phyloP scores from a whole-genome alignment of 2,113 vertebrate genomes.

The Gambusia affinis region DNA sequence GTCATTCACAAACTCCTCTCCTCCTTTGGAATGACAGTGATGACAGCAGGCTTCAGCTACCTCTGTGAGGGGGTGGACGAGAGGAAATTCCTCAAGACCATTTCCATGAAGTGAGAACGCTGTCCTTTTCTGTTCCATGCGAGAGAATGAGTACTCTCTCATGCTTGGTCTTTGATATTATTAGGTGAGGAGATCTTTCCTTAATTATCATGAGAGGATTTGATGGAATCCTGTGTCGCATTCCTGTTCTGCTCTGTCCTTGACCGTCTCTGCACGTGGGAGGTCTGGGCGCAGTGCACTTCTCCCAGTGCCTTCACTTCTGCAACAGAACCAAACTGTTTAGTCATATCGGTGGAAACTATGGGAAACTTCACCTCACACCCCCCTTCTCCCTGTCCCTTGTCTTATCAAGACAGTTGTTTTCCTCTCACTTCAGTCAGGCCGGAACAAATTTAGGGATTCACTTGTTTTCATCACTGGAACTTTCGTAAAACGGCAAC shows the following conservation, averaged over 20 bases:
- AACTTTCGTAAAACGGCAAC: background rate
- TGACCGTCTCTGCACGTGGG: constrained; percentile 54
- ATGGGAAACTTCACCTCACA: constrained; percentile 40
- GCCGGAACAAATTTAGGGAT: constrained; percentile 6
- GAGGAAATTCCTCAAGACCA: constrained; percentile 26
- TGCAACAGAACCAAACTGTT: constrained; percentile 37
- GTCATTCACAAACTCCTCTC: constrained; percentile 69
- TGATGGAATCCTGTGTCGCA: constrained; percentile 61
- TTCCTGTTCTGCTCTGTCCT: constrained; percentile 59
- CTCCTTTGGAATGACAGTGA: constrained; percentile 50
- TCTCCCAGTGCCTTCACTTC: constrained; percentile 39
- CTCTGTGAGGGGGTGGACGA: constrained; percentile 7
- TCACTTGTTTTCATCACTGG: background rate
- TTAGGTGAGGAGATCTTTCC: constrained; percentile 35
- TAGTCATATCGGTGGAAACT: constrained; percentile 51
- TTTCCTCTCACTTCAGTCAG: background rate
- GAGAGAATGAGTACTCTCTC: background rate
- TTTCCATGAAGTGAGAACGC: constrained; percentile 35
- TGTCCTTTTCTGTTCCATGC: constrained; percentile 9
- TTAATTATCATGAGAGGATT: constrained; percentile 54
- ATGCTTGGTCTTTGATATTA: constrained; percentile 21
- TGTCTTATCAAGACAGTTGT: constrained; percentile 35
- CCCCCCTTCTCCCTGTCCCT: too few relatives aligned
- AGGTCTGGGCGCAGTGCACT: constrained; percentile 42
- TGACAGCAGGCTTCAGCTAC: constrained; percentile 45